Evolutionary conservation across 2,888 invertebrate genomes (phyloP), one percentile per base, ranked within the genome.

Genomic region (Dryocosmus kuriphilus): DNA sequence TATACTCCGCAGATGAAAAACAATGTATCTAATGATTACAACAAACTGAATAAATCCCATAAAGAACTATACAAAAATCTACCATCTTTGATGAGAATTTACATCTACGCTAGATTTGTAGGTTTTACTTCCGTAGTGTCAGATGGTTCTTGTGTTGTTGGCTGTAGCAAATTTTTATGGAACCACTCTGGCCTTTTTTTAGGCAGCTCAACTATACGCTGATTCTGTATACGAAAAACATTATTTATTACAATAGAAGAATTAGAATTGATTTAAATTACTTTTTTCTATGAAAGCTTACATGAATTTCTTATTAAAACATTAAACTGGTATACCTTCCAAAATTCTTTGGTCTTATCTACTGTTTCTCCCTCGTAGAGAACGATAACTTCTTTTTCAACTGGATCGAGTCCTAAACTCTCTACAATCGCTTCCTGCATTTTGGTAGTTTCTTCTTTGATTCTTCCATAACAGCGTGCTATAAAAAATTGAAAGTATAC

Each of bases 181-280:
- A 98, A 98, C 98, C 98, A 98, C 60, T 94, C 92, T 6, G 98
- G 98, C 81, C 98, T 93, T 77, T 95, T 94, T 90, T 96, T 97
- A 67, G 96, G 93, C 94, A 98, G 94, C 93, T 98, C 98, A 22
- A 98, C 94, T 81, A 98, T 94, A 85, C 96, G 94, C 92, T 97
- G 97, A 1, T 92, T 92, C 90, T 93, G 83, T 51, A 91, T 85
- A 80, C 80, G 78, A 62, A 67, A 67, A 22, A 62, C 22, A 67
- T 78, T 27, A 67, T 77, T 67, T 24, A 19, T 74, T 19, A 41
- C n/a, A 16, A 24, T 80, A 51, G 51, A 8, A 75, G 11, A 74
- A 60, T 41, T 41, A 4, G 16, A 41, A 16, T 41, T 41, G 4
- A 41, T 16, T 41, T 16, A 16, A 4, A 41, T 16, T 16, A 14